phyloP scores from a whole-genome alignment of 2,888 invertebrate genomes.

The Apodemia mormo region DNA sequence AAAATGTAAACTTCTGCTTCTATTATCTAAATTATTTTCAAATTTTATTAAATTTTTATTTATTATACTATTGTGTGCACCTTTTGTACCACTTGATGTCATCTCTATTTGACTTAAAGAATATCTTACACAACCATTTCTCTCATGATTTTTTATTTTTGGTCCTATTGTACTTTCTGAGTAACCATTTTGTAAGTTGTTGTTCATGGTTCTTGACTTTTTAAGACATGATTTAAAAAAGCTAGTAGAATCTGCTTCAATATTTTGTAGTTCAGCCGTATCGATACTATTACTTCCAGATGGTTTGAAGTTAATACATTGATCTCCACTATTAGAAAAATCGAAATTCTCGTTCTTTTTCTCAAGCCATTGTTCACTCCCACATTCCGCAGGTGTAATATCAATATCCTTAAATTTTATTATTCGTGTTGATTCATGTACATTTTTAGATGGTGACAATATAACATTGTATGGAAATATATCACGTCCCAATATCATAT shows the following conservation, averaged over 20 bases:
- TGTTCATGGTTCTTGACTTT: not conserved
- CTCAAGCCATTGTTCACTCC: slow-evolving; percentile 36
- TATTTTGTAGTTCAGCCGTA: slow-evolving; percentile 53
- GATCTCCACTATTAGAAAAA: not conserved
- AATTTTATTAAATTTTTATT: not conserved
- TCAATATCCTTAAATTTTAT: slow-evolving; percentile 60
- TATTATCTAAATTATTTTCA: not conserved
- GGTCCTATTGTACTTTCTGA: not conserved
- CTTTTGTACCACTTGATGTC: not conserved
- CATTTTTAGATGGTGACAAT: slow-evolving; percentile 63
- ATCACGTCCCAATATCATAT: slow-evolving; percentile 69
- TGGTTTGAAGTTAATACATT: not conserved
- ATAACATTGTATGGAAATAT: slow-evolving; percentile 72
- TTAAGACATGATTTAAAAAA: not conserved
- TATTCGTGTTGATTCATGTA: slow-evolving; percentile 51
- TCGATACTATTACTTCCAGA: slow-evolving; percentile 12
- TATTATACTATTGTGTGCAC: not conserved
- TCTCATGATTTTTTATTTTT: not conserved
- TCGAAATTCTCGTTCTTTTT: slow-evolving; percentile 15
- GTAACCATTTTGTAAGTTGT: not conserved
- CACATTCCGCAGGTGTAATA: slow-evolving; percentile 33
- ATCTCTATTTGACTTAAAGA: slow-evolving; percentile 8
- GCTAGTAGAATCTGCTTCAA: slow-evolving; percentile 51
- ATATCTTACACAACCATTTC: not conserved
- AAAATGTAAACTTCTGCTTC: slow-evolving; percentile 1